phyloP scores from a whole-genome alignment of 2,888 invertebrate genomes.

The Hypomecis punctinalis region DNA sequence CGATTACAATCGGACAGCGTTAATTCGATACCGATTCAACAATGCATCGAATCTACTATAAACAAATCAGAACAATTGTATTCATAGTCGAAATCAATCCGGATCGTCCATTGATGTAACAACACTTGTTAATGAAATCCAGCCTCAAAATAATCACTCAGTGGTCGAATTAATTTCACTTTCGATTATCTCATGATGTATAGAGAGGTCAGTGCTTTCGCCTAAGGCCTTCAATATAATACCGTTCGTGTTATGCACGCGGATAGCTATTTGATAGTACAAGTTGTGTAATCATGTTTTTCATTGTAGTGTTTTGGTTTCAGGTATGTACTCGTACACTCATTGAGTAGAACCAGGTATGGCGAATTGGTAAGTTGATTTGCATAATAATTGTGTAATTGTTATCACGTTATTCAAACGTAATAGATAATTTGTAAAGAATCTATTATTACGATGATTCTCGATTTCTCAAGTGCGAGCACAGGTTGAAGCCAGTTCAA shows the following conservation, averaged over 20 bases:
- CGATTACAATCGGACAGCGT: conserved; percentile 23
- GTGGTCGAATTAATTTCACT: conserved; percentile 77
- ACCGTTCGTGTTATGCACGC: conserved; percentile 56
- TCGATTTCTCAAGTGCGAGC: too few relatives aligned
- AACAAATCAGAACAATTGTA: conserved; percentile 30
- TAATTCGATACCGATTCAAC: conserved; percentile 38
- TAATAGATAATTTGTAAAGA: not conserved
- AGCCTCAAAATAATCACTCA: conserved; percentile 69
- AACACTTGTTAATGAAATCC: conserved; percentile 64
- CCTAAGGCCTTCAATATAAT: conserved; percentile 67
- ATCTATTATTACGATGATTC: too few relatives aligned
- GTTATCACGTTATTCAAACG: not conserved
- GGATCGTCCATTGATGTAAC: conserved; percentile 43
- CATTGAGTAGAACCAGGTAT: conserved; percentile 13
- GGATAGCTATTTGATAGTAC: conserved; percentile 30
- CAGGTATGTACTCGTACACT: conserved; percentile 60
- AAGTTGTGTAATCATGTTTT: conserved; percentile 51
- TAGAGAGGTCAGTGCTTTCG: conserved; percentile 79
- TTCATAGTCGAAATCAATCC: conserved; percentile 38
- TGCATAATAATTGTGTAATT: conserved; percentile 12
- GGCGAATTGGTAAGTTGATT: conserved; percentile 20
- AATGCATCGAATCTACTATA: conserved; percentile 26
- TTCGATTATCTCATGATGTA: conserved; percentile 79
- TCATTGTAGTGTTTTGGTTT: conserved; percentile 55
- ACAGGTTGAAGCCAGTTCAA: too few relatives aligned